These are phyloP conservation scores for Brachyopa scutellaris DNA, from an alignment of 2,888 invertebrate species.

Conservation along the genomic window DNA sequence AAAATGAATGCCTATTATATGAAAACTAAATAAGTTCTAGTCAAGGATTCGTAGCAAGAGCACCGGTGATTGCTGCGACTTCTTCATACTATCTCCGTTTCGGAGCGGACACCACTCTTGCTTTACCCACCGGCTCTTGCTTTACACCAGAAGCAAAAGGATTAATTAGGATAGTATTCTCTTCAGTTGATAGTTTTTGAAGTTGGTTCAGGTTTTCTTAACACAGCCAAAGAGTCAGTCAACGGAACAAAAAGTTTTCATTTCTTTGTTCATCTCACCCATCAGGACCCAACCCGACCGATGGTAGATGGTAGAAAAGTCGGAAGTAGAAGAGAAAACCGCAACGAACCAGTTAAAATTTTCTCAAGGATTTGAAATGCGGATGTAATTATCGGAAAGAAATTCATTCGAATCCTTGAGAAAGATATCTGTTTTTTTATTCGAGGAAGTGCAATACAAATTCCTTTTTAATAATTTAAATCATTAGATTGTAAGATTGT, in stretches of 20 bases:
- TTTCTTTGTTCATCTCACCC: constrained; percentile 39
- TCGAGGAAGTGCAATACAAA: not conserved
- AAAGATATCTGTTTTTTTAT: not conserved
- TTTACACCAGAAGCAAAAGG: constrained; percentile 69
- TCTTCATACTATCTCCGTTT: constrained; percentile 17
- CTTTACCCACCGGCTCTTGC: constrained; percentile 2
- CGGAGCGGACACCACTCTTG: constrained; percentile 4
- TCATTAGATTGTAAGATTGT: constrained; percentile 38
- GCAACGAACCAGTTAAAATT: constrained; percentile 59
- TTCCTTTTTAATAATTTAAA: constrained; percentile 63
- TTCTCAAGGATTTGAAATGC: constrained; percentile 57
- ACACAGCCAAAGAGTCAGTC: constrained; percentile 62
- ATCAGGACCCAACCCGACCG: no score
- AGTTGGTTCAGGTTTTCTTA: constrained; percentile 70
- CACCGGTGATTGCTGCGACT: constrained; percentile 61
- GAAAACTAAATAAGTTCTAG: constrained; percentile 72
- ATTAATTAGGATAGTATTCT: constrained; percentile 73
- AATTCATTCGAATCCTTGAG: constrained; percentile 6
- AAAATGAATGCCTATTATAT: constrained; percentile 73
- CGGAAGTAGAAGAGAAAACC: constrained; percentile 47
- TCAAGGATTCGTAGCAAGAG: constrained; percentile 54
- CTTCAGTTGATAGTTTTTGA: constrained; percentile 70
- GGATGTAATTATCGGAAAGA: constrained; percentile 66
- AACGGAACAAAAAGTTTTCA: constrained; percentile 69
- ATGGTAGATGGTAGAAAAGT: not conserved